Evolutionary conservation across 2,888 invertebrate species (phyloP), one percentile per base, ranked within the genome.

Genomic region (Bursaphelenchus okinawaensis): DNA sequence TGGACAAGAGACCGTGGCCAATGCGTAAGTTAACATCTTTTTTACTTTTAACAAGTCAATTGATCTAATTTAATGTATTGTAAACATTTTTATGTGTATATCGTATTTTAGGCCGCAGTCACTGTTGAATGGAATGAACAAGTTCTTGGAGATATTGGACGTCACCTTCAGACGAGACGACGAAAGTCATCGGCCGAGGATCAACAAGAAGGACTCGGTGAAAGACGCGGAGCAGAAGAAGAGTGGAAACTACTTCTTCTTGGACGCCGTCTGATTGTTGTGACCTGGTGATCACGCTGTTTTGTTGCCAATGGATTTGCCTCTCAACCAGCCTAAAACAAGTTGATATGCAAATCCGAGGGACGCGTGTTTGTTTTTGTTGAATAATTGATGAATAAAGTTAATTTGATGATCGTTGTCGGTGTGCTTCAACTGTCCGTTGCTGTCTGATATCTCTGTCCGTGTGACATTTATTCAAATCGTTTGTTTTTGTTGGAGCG

Each of bases 111-210:
- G 86, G 12, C 98, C 98, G 0, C 86, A 87, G 77, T 91, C 91
- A 1, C 86, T 99, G 65, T 87, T 98, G 73, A 91, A 92, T 78
- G 98, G 98, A 69, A 99, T 99, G 98, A 99, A 98, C 85, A 88
- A 89, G 77, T 98, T 98, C 87, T 87, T 99, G 82, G 90, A 93
- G 83, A 87, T 94, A 62, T 86, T 98, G 65, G 92, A 94, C 66
- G 98, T 98, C 78, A 98, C 98, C 12, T 98, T 99, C 88, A 88
- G 98, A 78, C 87, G 98, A 82, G 98, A 98, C 87, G 95, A 96
- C 0, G 96, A 96, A 85, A 98, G 98, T 85, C 98, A 92, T 86
- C 87, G 98, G 80, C 98, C 98, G 23, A 88, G 98, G 79, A 99
- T 98, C 84, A 98, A 98, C 85, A 99, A 98, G 84, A 88, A 89